A percentile compares a stretch with the other conserved stretches of the same genome.
These are phyloP conservation scores for Geotrypetes seraphini DNA, from an alignment of 2,797 vertebrate genomes.

Conservation along the genomic window DNA sequence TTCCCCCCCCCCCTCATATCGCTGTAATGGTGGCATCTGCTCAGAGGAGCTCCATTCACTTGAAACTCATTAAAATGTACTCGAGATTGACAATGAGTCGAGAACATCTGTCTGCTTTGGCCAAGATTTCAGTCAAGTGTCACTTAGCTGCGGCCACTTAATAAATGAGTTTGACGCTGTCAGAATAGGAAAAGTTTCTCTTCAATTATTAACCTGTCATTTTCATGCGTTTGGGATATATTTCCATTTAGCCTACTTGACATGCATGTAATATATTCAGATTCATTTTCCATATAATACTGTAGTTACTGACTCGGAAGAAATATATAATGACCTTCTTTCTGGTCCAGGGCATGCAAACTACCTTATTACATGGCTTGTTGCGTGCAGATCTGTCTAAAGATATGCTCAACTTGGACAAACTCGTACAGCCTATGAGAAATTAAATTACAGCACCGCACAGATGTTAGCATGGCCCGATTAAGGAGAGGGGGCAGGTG, in stretches of 20 bases:
- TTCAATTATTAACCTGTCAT: constrained; percentile 44
- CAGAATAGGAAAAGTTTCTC: constrained; percentile 29
- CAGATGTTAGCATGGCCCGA: too few relatives aligned
- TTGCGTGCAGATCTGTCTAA: too few relatives aligned
- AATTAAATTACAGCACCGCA: too few relatives aligned
- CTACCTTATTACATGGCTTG: too few relatives aligned
- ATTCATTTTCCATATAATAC: constrained; percentile 16
- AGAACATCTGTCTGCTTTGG: constrained; percentile 62
- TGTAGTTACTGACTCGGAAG: too few relatives aligned
- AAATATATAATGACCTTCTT: too few relatives aligned
- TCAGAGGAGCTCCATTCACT: constrained; percentile 42
- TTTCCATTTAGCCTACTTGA: constrained; percentile 21
- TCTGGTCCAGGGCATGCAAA: too few relatives aligned
- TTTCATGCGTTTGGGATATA: constrained; percentile 19
- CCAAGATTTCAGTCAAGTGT: constrained; percentile 58
- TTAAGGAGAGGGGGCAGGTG: too few relatives aligned
- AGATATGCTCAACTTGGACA: too few relatives aligned
- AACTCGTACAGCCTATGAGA: too few relatives aligned
- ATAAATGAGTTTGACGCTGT: constrained; percentile 54
- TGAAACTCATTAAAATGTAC: constrained; percentile 59
- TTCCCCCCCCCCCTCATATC: constrained; percentile 24
- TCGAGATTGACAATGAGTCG: constrained; percentile 55
- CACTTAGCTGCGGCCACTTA: constrained; percentile 51
- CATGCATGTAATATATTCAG: constrained; percentile 15
- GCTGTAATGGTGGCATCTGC: constrained; percentile 44